Conservation (phyloP, 2,113 vertebrate genomes). For the Orycteropus afer region DNA sequence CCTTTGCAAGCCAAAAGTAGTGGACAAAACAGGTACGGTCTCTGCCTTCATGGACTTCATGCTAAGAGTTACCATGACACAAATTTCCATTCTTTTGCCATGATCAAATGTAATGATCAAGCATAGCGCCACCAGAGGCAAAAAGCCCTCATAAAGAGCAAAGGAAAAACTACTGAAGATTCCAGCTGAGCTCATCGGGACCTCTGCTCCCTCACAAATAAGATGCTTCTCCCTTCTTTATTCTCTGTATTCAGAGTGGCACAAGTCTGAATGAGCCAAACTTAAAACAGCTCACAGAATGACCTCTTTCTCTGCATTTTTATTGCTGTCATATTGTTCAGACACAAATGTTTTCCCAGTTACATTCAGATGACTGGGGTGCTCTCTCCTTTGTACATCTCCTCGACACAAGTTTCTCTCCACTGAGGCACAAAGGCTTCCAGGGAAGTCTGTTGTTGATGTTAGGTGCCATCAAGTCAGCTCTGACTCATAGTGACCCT, state of each 20-base stretch:
- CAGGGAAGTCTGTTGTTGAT: too few relatives aligned
- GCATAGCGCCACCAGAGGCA: background rate
- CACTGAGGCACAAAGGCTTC: too few relatives aligned
- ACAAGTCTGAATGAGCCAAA: background rate
- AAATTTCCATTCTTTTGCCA: background rate
- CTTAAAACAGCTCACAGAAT: background rate
- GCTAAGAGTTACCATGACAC: background rate
- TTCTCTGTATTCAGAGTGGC: background rate
- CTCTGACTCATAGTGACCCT: too few relatives aligned
- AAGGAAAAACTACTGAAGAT: background rate
- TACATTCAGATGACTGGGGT: background rate
- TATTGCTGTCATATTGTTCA: background rate
- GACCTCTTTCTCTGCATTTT: background rate
- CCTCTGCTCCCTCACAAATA: background rate
- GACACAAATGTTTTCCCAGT: background rate
- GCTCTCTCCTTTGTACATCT: background rate
- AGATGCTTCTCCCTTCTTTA: background rate
- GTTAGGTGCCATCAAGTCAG: too few relatives aligned
- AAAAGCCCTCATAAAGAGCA: background rate
- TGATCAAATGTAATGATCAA: background rate
- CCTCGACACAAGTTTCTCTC: fast-evolving
- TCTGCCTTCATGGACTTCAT: background rate
- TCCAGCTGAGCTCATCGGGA: background rate
- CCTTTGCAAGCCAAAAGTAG: background rate
- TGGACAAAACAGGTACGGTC: background rate